phyloP scores from a whole-genome alignment of 2,113 vertebrate species.

The Vulpes ferrilata region DNA sequence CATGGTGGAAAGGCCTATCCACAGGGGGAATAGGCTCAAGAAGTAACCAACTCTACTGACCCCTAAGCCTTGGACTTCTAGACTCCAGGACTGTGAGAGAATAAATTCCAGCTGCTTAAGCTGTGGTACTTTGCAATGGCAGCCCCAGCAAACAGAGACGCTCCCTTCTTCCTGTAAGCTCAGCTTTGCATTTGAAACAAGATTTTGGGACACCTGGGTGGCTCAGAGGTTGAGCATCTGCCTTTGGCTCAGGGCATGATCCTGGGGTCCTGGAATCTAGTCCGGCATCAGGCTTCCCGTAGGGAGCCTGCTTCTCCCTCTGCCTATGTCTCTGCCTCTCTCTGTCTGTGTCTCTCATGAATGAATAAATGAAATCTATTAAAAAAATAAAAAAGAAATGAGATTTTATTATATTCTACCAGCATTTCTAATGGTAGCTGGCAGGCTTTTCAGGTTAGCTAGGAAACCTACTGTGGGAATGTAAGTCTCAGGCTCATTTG shows the following conservation, averaged over 20 bases:
- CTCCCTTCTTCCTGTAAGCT: background rate
- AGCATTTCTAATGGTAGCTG: background rate
- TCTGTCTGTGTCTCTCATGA: too few species aligned
- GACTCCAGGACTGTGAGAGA: background rate
- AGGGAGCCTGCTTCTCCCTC: too few species aligned
- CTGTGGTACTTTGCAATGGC: background rate
- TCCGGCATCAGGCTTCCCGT: too few species aligned
- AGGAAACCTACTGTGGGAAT: background rate
- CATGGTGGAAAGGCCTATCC: background rate
- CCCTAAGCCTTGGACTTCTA: background rate
- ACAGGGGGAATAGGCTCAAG: background rate
- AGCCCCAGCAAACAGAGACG: background rate
- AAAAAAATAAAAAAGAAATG: too few species aligned
- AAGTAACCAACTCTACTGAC: background rate
- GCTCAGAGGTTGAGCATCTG: too few species aligned
- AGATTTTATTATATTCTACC: background rate
- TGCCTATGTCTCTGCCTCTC: too few species aligned
- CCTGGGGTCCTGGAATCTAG: too few species aligned
- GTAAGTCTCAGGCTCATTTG: background rate
- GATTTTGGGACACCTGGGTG: too few species aligned
- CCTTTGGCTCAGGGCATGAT: too few species aligned
- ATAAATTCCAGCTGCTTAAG: background rate
- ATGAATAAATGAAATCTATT: too few species aligned
- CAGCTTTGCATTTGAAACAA: slow-evolving; percentile 3
- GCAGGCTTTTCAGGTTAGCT: background rate